Base-by-base conservation (phyloP, 2,797 vertebrate genomes). In the Myotis planiceps region DNA sequence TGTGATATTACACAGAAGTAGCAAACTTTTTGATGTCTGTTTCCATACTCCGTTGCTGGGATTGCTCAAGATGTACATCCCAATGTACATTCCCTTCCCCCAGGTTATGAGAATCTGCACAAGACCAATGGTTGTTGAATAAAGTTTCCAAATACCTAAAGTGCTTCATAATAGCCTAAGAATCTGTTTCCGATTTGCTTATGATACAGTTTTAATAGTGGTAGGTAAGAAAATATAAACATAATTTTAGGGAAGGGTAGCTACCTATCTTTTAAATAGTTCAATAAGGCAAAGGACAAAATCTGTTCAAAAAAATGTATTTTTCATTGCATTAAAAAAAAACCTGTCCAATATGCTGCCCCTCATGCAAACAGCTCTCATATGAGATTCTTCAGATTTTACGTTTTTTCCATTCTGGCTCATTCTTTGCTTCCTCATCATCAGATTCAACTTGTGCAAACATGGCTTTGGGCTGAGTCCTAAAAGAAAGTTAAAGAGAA, bases 401-500 rank as follows among this genome's bases (percentile, higher is more conserved):
- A 97, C 99, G 99, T 98, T 99, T 99, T 98, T 99, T 99, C 99
- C 99, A 99, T 95, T 99, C 99, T 1, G 99, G 99, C 96, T 99
- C 99, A 93, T 99, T 99, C 45, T 99, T 99, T 14, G 98, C 98
- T 97, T 99, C 99, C 72, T 99, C 99, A 37, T 99, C 99, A 96
- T 99, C 99, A 3, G 99, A 99, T 27, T 99, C 99, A 66, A 99
- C 99, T 97, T 99, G 99, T 0, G 99, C 99, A 98, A 99, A 99
- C 98, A 99, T 69, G 2, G 99, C 98, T 96, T 99, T 99, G n/a
- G 99, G 99, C 95, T 99, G 99, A 0, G 99, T 99, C 97, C 99
- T 99, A 97, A 93, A 98, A 96, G 19, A 81, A 96, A 98, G 6
- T 98, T 88, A 90, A 97, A 96, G 78, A 97, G 45, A 18, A 90